Conservation (phyloP, 2,797 vertebrate species). For the Pagetopsis macropterus region DNA sequence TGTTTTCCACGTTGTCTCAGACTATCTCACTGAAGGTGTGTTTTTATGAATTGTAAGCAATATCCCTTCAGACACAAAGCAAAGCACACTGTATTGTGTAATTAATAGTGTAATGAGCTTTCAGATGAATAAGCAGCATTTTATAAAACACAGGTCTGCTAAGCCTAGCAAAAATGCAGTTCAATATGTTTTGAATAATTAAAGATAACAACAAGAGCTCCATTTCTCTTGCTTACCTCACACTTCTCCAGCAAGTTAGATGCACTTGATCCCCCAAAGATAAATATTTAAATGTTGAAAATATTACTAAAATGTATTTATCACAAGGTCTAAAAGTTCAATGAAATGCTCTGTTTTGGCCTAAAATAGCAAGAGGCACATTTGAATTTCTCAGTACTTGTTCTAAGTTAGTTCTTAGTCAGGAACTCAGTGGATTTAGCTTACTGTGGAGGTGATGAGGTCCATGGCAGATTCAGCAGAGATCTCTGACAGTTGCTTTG, state of each 20-base stretch:
- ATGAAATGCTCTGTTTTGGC: slow-evolving; percentile 8
- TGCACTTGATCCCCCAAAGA: background rate
- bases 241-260: slow-evolving; percentile 18
- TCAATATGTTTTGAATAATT: slow-evolving; percentile 29
- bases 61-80: slow-evolving; percentile 57
- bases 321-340: background rate
- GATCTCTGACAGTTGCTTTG: slow-evolving; percentile 67
- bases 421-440: slow-evolving; percentile 29
- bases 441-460: slow-evolving; percentile 37
- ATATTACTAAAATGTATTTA: slow-evolving; percentile 32
- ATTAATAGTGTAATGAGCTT: slow-evolving; percentile 45
- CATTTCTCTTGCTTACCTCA: slow-evolving; percentile 23
- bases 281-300: slow-evolving; percentile 23
- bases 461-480: slow-evolving; percentile 39
- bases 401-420: slow-evolving; percentile 27
- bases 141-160: slow-evolving; percentile 12
- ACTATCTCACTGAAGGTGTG: slow-evolving; percentile 32
- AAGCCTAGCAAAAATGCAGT: slow-evolving; percentile 23
- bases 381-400: slow-evolving; percentile 7
- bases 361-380: slow-evolving; percentile 31
- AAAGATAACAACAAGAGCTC: slow-evolving; percentile 22
- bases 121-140: slow-evolving; percentile 34
- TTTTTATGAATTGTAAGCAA: slow-evolving; percentile 56
- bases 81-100: slow-evolving; percentile 33
- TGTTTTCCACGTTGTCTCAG: slow-evolving; percentile 58